Evolutionary conservation across 2,888 invertebrate genomes (phyloP), one percentile per base, ranked within the genome.

Genomic region (Drosophila anomelani): DNA sequence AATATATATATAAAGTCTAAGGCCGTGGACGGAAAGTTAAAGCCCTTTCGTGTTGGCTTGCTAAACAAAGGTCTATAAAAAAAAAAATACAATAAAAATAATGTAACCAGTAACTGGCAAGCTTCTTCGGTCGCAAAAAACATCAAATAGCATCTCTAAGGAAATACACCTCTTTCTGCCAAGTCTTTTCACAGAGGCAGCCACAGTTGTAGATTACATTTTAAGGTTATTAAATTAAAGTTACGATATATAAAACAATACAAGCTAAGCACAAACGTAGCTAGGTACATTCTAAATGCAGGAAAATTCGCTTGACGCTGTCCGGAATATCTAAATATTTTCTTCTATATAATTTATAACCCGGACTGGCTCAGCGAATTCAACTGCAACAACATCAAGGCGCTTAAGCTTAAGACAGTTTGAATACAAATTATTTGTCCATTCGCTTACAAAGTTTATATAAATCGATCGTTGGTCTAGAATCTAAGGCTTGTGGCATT

Each of bases 21-120:
- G 71, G 77, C 76, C 63, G 62, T 78, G 84, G 84, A 85, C 84
- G 84, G 84, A 78, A 73, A 81, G 74, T 74, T 51, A 77, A 68
- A 83, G 85, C 75, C 70, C 54, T 79, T 74, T 71, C 64, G 70
- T 67, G 23, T 47, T 20, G 49, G 59, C 60, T 49, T 4, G 62
- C 53, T 23, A 26, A 67, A 54, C 63, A 41, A 53, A 66, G 53
- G 13, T 53, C 20, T 32, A 46, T 49, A 8, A 13, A 39, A 39
- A 39, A 39, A 29, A 29, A 26, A 26, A 26, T 41, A 49, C 15
- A 9, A 26, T 26, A 29, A 32, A 12, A 36, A 38, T 15, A 49
- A 20, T 36, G 20, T 39, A 47, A 34, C 64, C 64, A 68, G 64
- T 32, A 53, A 41, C 34, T 69, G 68, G 53, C 57, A 56, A 58